Base-by-base conservation (phyloP, 2,797 vertebrate species). In the Enteromius unitaeniatus region DNA sequence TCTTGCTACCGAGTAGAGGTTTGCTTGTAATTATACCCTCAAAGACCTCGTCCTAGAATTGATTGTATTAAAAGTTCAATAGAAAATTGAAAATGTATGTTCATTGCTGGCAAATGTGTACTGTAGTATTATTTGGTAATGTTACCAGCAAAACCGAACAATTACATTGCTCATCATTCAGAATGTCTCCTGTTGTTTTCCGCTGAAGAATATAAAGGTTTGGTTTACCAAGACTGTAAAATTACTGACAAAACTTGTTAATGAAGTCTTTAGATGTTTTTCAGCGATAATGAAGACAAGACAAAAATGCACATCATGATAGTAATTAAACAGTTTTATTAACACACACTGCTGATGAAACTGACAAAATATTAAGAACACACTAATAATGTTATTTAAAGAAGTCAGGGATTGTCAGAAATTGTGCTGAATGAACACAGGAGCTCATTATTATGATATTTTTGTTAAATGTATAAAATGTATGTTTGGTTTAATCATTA, bases 21-120 rank as follows among this genome's bases (percentile, higher is more conserved):
- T 76, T 65, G 37, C 11, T 79, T 40, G 58, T 34, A 23, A 69
- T 62, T 81, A 72, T 37, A n/a, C 17, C 75, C 69, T 67, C 3
- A 60, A 79, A 79, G 11, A 78, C 17, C 51, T 40, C 1, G 17
- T 62, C 42, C 31, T 11, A 42, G 42, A 81, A 65, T 19, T 68
- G 26, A 67, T 34, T 79, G 60, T 21, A 5, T 15, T 53, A 34
- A 34, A 78, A 58, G 73, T 86, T 49, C 45, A 81, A 81, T 84
- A 78, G 83, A 78, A 81, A 78, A 69, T 53, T 21, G n/a, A n/a
- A 86, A 70, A 49, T 49, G 6, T 28, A 64, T 72, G 11, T 37
- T 34, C 17, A 34, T 55, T 69, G 42, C 75, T 75, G 70, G 65
- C 1, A 11, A 40, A 45, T 49, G 49, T 34, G 42, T 42, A 23